Conservation (phyloP, 2,113 vertebrate genomes). For the Arvicanthis niloticus region DNA sequence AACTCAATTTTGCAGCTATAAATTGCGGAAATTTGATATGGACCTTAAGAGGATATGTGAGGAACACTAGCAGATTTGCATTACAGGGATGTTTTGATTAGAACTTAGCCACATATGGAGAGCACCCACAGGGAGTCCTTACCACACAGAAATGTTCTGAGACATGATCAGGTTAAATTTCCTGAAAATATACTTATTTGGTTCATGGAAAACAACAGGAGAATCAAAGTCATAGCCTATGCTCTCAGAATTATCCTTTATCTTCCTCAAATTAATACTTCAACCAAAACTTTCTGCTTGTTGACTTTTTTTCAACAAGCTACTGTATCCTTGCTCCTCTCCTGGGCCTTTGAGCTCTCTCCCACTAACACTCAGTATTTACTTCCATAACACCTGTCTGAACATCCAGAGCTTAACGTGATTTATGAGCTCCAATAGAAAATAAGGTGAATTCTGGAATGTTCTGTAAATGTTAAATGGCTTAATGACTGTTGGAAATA, state of each 20-base stretch:
- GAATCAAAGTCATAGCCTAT: not conserved
- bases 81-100: conserved; percentile 58
- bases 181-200: conserved; percentile 51
- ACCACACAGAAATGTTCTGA: conserved; percentile 31
- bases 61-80: conserved; percentile 41
- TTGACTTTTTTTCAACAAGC: not conserved
- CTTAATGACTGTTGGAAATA: not conserved
- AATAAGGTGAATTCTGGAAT: conserved; percentile 6
- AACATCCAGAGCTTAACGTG: not conserved
- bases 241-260: conserved; percentile 23
- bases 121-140: not conserved
- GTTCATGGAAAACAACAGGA: conserved; percentile 31
- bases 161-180: conserved; percentile 65
- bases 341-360: not conserved
- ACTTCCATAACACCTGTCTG: not conserved
- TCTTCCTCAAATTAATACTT: conserved; percentile 35
- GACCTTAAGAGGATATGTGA: conserved; percentile 35
- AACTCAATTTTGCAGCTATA: conserved; percentile 65
- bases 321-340: not conserved
- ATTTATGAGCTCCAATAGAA: conserved; percentile 13
- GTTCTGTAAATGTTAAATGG: not conserved
- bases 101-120: conserved; percentile 62
- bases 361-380: not conserved
- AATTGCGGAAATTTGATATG: conserved; percentile 65
- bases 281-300: not conserved